phyloP scores from a whole-genome alignment of 2,113 vertebrate species.

The Ibidorhyncha struthersii region DNA sequence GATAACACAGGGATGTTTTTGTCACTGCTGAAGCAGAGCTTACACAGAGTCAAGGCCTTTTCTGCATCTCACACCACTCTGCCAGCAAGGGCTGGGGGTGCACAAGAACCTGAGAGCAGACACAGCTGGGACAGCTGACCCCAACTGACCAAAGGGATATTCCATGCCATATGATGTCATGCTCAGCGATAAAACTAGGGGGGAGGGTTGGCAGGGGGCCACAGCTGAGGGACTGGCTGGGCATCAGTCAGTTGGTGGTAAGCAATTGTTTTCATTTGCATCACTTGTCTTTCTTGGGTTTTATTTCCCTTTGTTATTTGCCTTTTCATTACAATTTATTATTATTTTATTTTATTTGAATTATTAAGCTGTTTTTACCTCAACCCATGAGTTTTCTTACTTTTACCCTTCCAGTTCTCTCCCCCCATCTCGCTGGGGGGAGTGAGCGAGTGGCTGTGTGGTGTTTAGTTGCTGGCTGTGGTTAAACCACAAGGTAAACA shows the following conservation, averaged over 20 bases:
- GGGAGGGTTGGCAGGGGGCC: fast-evolving
- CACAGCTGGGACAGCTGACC: background rate
- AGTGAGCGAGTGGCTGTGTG: background rate
- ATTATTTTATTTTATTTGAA: background rate
- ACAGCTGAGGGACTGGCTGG: background rate
- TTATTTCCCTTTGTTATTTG: background rate
- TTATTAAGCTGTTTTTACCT: background rate
- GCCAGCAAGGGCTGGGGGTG: background rate
- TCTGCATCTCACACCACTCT: background rate
- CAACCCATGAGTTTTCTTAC: background rate
- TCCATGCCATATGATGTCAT: background rate
- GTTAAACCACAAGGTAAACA: background rate
- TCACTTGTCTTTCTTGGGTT: background rate
- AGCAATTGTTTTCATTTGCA: background rate
- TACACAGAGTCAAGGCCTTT: background rate
- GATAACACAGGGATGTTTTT: background rate
- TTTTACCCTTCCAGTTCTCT: background rate
- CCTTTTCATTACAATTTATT: background rate
- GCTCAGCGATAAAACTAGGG: background rate
- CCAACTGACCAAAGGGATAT: background rate
- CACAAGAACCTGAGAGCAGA: background rate
- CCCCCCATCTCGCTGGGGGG: background rate
- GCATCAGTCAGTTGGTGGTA: background rate
- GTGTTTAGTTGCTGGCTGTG: background rate
- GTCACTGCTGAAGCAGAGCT: background rate